A percentile compares a stretch with the other conserved stretches of the same genome.
Conservation (phyloP, 2,888 invertebrate genomes). For the Drosophila pseudotakahashii region DNA sequence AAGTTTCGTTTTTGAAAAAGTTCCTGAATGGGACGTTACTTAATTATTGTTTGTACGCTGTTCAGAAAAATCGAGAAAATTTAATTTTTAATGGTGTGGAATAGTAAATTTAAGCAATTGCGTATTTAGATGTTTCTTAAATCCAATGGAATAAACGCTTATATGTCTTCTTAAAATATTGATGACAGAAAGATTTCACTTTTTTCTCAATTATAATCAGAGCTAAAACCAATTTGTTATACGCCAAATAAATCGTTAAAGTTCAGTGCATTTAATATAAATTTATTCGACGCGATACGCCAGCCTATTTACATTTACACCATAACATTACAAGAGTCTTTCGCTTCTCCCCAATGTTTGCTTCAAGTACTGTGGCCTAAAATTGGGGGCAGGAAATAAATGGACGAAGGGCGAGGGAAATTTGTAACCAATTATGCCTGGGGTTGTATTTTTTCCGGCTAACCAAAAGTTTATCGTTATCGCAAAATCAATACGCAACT, state of each 20-base stretch:
- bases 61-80: too few species aligned
- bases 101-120: too few species aligned
- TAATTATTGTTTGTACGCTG: too few species aligned
- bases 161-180: too few species aligned
- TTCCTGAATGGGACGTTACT: background rate
- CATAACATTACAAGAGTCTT: constrained; percentile 35
- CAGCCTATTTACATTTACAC: constrained; percentile 3
- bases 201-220: background rate
- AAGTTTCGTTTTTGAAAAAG: background rate
- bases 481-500: constrained; percentile 71
- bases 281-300: constrained; percentile 23
- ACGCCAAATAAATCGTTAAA: constrained; percentile 21
- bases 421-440: constrained; percentile 71
- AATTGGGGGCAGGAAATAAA: constrained; percentile 30
- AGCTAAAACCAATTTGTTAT: constrained; percentile 1
- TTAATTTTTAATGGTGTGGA: too few species aligned
- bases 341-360: constrained; percentile 6
- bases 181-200: background rate
- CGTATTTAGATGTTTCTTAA: too few species aligned
- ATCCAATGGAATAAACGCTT: too few species aligned
- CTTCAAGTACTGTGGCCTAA: constrained; percentile 41
- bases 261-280: constrained; percentile 24
- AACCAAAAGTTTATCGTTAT: constrained; percentile 51
- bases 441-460: constrained; percentile 50
- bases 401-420: constrained; percentile 30